These are phyloP conservation scores for Euphydryas editha DNA, from an alignment of 2,888 invertebrate species.

Conservation along the genomic window DNA sequence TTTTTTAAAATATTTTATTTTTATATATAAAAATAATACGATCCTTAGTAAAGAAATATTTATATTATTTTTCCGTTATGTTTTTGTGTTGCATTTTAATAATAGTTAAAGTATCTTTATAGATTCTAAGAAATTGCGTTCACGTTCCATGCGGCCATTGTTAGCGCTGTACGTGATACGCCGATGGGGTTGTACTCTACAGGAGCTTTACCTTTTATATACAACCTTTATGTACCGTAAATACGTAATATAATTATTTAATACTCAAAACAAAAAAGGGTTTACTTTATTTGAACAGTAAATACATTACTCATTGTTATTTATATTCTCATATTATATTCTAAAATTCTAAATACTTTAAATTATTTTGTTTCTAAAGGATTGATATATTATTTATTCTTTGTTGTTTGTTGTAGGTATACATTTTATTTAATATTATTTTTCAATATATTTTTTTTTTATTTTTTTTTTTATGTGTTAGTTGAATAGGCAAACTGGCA, in stretches of 20 bases:
- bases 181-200: constrained; percentile 16
- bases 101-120: constrained; percentile 19
- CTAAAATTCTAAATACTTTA: too few relatives aligned
- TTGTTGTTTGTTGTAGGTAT: too few relatives aligned
- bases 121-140: constrained; percentile 32
- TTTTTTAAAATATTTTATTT: too few relatives aligned
- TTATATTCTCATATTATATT: too few relatives aligned
- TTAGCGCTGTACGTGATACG: constrained; percentile 42
- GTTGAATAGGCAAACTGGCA: too few relatives aligned
- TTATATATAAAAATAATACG: too few relatives aligned
- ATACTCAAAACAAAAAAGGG: not conserved
- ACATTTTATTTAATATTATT: too few relatives aligned
- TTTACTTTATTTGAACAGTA: constrained; percentile 9
- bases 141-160: constrained; percentile 51
- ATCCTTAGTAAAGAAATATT: not conserved
- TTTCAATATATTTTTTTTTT: too few relatives aligned
- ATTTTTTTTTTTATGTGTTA: not conserved
- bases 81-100: constrained; percentile 16
- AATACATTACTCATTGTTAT: too few relatives aligned
- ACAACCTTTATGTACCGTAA: constrained; percentile 10
- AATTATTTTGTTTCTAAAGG: too few relatives aligned
- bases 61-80: not conserved
- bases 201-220: constrained; percentile 16
- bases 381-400: too few relatives aligned
- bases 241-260: constrained; percentile 36